Base-by-base conservation (phyloP, 1,140 invertebrate species). In the Mercenaria mercenaria region DNA sequence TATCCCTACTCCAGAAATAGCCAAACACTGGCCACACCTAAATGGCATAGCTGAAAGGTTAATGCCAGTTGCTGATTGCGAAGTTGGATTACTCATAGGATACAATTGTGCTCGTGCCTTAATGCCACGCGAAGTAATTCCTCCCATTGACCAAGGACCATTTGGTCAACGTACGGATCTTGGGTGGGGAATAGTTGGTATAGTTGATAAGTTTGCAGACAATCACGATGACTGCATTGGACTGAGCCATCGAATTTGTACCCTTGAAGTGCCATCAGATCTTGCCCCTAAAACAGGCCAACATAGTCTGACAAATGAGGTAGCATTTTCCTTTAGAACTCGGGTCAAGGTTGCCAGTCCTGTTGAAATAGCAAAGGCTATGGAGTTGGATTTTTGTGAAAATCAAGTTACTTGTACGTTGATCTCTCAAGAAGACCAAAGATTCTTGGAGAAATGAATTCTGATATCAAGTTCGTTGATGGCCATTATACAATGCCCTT, bases 181-280 rank as follows among this genome's bases (percentile, higher is more conserved):
- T 52, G 90, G 90, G 3, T 88, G 90, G 90, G 43, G 85, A 3
- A 84, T 91, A 69, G 85, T 91, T 0, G 85, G 90, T 43, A 39
- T 77, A n/a, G 69, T 56, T 10, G 69, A 76, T 69, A 26, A 64
- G 3, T 23, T 8, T 0, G 6, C 20, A n/a, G 72, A 61, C 23
- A 39, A 80, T 3, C 52, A 61, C 34, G 3, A n/a, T 67, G 43
- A 47, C 15, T 47, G 43, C 15, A 88, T 88, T 4, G 85, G 85
- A 26, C 13, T 88, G 10, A 88, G 85, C 79, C 85, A 88, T 61
- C 74, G 74, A n/a, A 80, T 76, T 61, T 39, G 52, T 10, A 34
- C 47, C 4, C 69, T 41, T 50, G 85, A 88, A 67, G 41, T 88
- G 61, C 74, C 72, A 41, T 3, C 52, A 0, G 37, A 29, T 29